Base-by-base conservation (phyloP, 1,140 invertebrate genomes). In the Watersipora subatra region DNA sequence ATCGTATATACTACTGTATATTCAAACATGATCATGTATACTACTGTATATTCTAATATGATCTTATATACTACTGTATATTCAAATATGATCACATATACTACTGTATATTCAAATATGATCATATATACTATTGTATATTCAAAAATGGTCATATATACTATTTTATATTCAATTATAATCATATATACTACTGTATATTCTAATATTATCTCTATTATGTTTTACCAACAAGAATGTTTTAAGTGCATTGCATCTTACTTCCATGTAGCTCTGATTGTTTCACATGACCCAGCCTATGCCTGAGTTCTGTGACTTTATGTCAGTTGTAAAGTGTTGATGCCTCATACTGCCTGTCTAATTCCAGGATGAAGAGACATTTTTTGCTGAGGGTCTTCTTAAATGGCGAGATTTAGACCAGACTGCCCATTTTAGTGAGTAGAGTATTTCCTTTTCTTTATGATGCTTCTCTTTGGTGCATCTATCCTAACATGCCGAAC, bases 381-480 rank as follows among this genome's bases (percentile, higher is more conserved):
- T 86, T 76, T 93, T 94, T 76, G 82, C 86, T 72, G 84, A 90
- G 75, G 84, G 89, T 0, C 73, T 93, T n/a, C 82, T 87, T 68
- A 93, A 93, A 84, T 94, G 91, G 91, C 85, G 85, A 72, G 86
- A 87, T 34, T 81, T 93, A 24, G 92, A 94, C 80, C 84, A 89
- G 63, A 89, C 90, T 1, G 85, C 90, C 70, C 87, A 88, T 73
- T 96, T 88, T 80, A 84, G 84, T 79, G 71, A 72, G 69, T 71
- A 20, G 19, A 24, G 62, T 1, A 17, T n/a, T n/a, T n/a, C n/a
- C n/a, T n/a, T n/a, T n/a, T n/a, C n/a, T n/a, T n/a, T n/a, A n/a
- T n/a, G n/a, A n/a, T n/a, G n/a, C n/a, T n/a, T n/a, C n/a, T n/a
- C n/a, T n/a, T n/a, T n/a, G n/a, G n/a, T n/a, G n/a, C n/a, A n/a